Conservation (phyloP, 1,140 invertebrate species). For the Drosophila tristis region DNA sequence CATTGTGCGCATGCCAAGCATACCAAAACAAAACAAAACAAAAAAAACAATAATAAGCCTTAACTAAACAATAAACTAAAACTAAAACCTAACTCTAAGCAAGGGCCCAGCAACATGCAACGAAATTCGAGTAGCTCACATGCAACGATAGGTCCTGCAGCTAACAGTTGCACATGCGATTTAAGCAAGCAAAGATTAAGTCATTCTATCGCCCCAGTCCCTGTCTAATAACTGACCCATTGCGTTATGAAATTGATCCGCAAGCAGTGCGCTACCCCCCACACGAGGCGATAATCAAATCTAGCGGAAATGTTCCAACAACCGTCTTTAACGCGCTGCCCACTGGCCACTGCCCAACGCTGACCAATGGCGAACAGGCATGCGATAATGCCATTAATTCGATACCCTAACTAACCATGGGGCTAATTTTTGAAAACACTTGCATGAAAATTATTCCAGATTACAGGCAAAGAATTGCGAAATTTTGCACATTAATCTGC, state of each 20-base stretch:
- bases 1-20: slow-evolving; percentile 71
- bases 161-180: slow-evolving; percentile 31
- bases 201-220: slow-evolving; percentile 41
- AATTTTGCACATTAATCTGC: no score
- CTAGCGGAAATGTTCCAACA: slow-evolving; percentile 71
- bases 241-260: slow-evolving; percentile 16
- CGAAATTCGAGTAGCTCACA: slow-evolving; percentile 28
- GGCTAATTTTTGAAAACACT: background rate
- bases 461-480: no score
- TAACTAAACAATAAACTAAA: background rate
- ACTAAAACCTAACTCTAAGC: slow-evolving; percentile 1
- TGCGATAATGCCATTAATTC: slow-evolving; percentile 32
- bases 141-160: slow-evolving; percentile 22
- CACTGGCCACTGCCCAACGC: no score
- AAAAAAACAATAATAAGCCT: slow-evolving; percentile 23
- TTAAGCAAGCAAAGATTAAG: slow-evolving; percentile 30
- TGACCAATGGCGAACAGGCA: slow-evolving; percentile 34
- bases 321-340: slow-evolving; percentile 47
- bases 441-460: background rate
- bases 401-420: slow-evolving; percentile 5
- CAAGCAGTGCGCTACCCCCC: background rate
- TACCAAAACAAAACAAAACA: slow-evolving; percentile 31
- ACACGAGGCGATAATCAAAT: slow-evolving; percentile 47
- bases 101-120: slow-evolving; percentile 48
- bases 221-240: slow-evolving; percentile 1